Evolutionary conservation across 2,113 vertebrate genomes (phyloP), one percentile per base, ranked within the genome.

Genomic region (Coregonus clupeaformis): DNA sequence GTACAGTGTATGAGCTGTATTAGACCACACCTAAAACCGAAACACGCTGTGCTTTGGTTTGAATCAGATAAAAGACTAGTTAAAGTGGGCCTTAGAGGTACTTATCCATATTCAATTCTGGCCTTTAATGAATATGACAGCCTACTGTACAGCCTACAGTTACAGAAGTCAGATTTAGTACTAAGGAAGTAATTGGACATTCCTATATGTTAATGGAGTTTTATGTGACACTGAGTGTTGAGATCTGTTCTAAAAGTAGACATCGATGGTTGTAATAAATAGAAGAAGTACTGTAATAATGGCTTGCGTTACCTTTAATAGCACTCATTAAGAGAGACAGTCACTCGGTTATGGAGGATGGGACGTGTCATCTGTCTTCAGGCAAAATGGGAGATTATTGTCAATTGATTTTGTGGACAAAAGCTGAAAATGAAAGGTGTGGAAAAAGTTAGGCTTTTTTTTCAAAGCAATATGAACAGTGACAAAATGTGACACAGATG

Each of bases 231-330:
- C 79, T 63, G 72, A 77, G 79, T 76, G 64, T 77, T 64, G 24
- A 30, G 66, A 9, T 14, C 72, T 49, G 25, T 76, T 73, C 76
- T 83, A 82, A 86, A 86, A 87, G 86, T 80, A 77, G 87, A 85
- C 81, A 73, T 82, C 88, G 88, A 92, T 89, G 88, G 81, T 80
- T 80, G 82, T 90, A 89, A 92, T 90, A 87, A 92, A 91, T 86
- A 87, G 89, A 88, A 68, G 78, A 72, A 2, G 7, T 42, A 12
- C 36, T 75, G 81, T 47, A n/a, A 79, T 90, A 89, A 89, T 91
- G 86, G 81, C 74, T 42, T 42, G 83, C 83, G 84, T 87, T 85
- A 83, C 85, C 88, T 87, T 90, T 88, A 90, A 92, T 86, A 85
- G 90, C 76, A 75, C 82, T 91, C 86, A 90, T 91, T 91, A 89